Base-by-base conservation (phyloP, 1,140 invertebrate genomes). In the Adoxophyes honmai region DNA sequence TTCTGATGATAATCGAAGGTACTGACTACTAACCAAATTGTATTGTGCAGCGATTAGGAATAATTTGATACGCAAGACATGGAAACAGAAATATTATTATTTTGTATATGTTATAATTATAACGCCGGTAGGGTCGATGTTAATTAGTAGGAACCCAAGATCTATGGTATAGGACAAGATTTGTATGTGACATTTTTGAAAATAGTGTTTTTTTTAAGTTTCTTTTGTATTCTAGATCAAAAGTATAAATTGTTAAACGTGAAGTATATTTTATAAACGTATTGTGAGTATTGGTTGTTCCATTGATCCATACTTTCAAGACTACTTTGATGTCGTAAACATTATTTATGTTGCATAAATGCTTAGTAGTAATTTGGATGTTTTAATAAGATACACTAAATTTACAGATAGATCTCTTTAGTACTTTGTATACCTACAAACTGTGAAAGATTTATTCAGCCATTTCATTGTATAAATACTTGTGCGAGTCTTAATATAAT, bases 171-270 rank as follows among this genome's bases (percentile, higher is more conserved):
- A 64, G 63, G 66, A 55, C 34, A 59, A 73, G 68, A 77, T 68
- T 77, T 83, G 79, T 82, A 78, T 77, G 78, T 81, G 70, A 77
- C 74, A 70, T 81, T 73, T 75, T 72, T 59, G 42, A 11, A 48
- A 66, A 64, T 64, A 59, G 60, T 60, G 34, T 6, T 52, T 44
- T 62, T 68, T 64, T 61, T 63, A 60, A 62, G 33, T 60, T 75
- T 76, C 75, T 75, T 82, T 77, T 78, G 64, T 79, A 73, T 67
- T 73, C 68, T 73, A 69, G 73, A 69, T 70, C 70, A 70, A 63
- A 77, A 79, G 33, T 75, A 77, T 79, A 77, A 72, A 80, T 78
- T 83, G 73, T 84, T 84, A 63, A 79, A 73, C 67, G 67, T 77
- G 60, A 74, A 75, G 53, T 78, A 78, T 83, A 83, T 85, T 78